phyloP scores from a whole-genome alignment of 2,888 invertebrate genomes.

The Drosophila koepferae region DNA sequence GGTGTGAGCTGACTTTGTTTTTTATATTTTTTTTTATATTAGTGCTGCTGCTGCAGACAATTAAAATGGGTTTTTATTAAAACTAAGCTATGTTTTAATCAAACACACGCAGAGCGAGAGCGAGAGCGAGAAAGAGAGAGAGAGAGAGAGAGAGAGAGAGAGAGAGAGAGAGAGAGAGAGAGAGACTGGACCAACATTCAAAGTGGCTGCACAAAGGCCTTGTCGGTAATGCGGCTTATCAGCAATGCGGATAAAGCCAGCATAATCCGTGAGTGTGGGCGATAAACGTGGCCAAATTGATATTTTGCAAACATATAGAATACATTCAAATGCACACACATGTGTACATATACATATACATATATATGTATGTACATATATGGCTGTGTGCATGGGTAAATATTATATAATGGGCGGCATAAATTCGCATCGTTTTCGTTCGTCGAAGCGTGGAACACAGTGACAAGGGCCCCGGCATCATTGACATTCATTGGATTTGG shows the following conservation, averaged over 20 bases:
- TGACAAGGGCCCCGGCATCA: constrained; percentile 66
- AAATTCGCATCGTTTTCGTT: constrained; percentile 58
- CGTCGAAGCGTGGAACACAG: constrained; percentile 11
- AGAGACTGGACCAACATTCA: constrained; percentile 2
- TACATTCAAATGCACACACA: constrained; percentile 20
- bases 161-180: not conserved
- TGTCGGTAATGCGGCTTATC: constrained; percentile 73
- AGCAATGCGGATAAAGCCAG: constrained; percentile 59
- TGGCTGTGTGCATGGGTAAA: constrained; percentile 11
- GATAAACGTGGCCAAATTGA: constrained; percentile 35
- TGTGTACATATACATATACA: constrained; percentile 1
- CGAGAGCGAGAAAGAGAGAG: too few species aligned
- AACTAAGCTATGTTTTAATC: constrained; percentile 28
- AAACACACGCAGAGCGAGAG: constrained; percentile 14
- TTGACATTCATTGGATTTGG: constrained; percentile 81
- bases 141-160: not conserved
- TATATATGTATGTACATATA: not conserved
- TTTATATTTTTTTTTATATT: too few species aligned
- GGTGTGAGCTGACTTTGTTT: not conserved
- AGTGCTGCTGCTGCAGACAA: not conserved
- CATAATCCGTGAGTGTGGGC: constrained; percentile 36
- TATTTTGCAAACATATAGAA: constrained; percentile 31
- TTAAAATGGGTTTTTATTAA: constrained; percentile 15
- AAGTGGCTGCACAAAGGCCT: constrained; percentile 48
- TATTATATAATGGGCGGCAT: constrained; percentile 34